phyloP scores from a whole-genome alignment of 2,797 vertebrate genomes.

The Semotilus atromaculatus region DNA sequence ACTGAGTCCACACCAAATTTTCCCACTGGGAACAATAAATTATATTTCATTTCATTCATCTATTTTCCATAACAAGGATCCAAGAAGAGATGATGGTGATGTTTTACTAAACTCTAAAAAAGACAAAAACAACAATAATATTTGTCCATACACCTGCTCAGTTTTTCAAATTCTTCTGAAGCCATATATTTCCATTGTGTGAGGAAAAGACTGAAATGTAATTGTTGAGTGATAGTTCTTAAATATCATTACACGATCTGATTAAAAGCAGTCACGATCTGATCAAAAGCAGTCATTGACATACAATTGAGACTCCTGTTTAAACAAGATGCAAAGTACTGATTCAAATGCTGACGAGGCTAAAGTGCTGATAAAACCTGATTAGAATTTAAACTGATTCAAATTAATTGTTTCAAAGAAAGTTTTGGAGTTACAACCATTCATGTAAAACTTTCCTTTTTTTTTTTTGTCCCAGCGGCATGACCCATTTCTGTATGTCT shows the following conservation, averaged over 20 bases:
- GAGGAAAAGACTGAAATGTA: background rate
- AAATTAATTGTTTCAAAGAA: background rate
- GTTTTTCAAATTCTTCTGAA: background rate
- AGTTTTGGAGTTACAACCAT: background rate
- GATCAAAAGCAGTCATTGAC: background rate
- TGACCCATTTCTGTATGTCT: constrained; percentile 42
- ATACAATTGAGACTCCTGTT: background rate
- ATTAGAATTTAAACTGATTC: background rate
- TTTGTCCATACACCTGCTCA: background rate
- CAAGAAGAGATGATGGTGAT: background rate
- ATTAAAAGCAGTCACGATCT: background rate
- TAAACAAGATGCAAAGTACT: background rate
- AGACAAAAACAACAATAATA: background rate
- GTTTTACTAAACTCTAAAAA: background rate
- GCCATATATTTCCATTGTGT: background rate
- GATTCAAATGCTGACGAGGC: background rate
- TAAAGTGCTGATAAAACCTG: background rate
- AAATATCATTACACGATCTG: background rate
- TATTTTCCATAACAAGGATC: background rate
- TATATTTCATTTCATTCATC: no score
- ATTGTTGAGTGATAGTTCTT: background rate
- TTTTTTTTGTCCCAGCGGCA: background rate
- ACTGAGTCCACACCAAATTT: no score
- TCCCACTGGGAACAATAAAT: no score
- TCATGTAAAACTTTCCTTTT: background rate